Evolutionary conservation across 2,113 vertebrate genomes (phyloP).

Genomic region (Morone saxatilis): DNA sequence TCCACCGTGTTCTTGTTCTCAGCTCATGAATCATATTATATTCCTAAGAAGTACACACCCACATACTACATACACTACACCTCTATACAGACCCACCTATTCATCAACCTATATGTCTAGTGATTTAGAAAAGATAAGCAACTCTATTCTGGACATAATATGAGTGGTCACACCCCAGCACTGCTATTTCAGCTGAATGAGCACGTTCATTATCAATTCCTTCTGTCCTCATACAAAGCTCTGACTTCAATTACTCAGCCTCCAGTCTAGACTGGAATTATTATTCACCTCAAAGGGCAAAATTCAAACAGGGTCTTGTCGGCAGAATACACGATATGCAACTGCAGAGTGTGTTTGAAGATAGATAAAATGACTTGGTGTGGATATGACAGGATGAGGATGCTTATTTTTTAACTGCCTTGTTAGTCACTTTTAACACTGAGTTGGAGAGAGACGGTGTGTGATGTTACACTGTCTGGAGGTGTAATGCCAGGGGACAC

Average conservation of each 20-base stretch:
- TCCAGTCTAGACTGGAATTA: not conserved
- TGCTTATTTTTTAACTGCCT: not conserved
- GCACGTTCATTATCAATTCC: not conserved
- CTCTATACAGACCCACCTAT: not conserved
- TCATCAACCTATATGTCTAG: not conserved
- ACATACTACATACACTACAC: not conserved
- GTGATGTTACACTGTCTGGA: not conserved
- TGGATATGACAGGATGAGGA: not conserved
- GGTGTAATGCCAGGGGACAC: not conserved
- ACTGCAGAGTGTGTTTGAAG: not conserved
- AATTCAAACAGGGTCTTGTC: not conserved
- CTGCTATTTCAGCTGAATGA: not conserved
- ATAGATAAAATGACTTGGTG: not conserved
- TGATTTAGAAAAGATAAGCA: conserved; percentile 32
- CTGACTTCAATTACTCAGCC: not conserved
- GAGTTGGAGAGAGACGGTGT: not conserved
- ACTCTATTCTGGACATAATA: not conserved
- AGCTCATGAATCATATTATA: conserved; percentile 5
- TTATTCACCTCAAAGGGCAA: not conserved
- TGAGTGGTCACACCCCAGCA: not conserved
- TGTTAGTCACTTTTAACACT: conserved; percentile 8
- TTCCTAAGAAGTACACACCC: conserved; percentile 14
- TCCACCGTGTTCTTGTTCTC: not conserved
- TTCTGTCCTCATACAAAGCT: not conserved
- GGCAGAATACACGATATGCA: not conserved